Percentiles rank a stretch among this genome's conserved stretches.
phyloP scores from a whole-genome alignment of 2,888 invertebrate genomes.

The Stenichneumon culpator region DNA sequence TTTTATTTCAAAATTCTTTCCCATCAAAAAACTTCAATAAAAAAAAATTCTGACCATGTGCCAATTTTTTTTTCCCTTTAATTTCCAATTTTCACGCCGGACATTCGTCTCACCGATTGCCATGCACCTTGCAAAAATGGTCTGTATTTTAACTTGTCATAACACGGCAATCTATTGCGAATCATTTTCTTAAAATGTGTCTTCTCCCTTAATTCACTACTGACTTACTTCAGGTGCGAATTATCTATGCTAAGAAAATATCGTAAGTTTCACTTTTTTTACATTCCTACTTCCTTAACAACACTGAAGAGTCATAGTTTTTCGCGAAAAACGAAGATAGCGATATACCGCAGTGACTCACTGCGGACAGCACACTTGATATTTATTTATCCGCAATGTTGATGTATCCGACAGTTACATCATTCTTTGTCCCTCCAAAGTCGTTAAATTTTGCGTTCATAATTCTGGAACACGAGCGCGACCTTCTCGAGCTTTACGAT shows the following conservation, averaged over 20 bases:
- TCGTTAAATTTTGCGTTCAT: slow-evolving; percentile 34
- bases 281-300: background rate
- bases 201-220: background rate
- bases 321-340: background rate
- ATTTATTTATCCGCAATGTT: background rate
- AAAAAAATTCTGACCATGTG: too few species aligned
- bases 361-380: slow-evolving; percentile 12
- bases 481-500: slow-evolving; percentile 40
- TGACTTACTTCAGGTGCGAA: background rate
- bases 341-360: background rate
- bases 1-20: too few species aligned
- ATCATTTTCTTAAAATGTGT: background rate
- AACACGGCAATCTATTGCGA: too few species aligned
- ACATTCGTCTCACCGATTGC: too few species aligned
- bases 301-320: background rate
- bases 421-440: background rate
- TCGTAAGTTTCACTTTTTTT: background rate
- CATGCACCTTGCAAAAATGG: background rate
- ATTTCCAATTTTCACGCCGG: too few species aligned
- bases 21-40: too few species aligned
- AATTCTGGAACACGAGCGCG: slow-evolving; percentile 26
- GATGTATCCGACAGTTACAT: background rate
- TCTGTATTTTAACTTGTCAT: background rate
- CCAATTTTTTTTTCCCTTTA: too few species aligned
- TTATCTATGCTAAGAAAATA: background rate